phyloP scores from a whole-genome alignment of 2,113 vertebrate genomes.

The Daubentonia madagascariensis region DNA sequence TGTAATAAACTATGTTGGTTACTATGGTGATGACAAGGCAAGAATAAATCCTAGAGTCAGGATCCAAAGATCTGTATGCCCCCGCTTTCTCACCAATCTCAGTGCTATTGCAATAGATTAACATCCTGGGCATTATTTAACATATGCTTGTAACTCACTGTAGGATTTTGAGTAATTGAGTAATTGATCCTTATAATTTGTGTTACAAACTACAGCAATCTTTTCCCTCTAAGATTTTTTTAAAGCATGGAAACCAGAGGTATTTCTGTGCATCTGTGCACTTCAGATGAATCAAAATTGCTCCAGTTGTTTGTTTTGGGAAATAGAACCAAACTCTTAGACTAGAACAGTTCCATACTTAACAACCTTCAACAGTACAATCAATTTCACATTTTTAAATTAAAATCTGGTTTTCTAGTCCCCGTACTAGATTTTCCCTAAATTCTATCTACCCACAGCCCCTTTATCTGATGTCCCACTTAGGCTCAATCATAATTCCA shows the following conservation, averaged over 20 bases:
- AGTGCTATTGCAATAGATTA: not conserved
- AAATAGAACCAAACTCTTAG: not conserved
- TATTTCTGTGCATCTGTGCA: not conserved
- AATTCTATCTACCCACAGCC: not conserved
- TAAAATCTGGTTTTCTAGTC: not conserved
- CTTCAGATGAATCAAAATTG: not conserved
- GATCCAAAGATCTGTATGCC: not conserved
- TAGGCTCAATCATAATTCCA: not conserved
- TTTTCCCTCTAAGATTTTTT: not conserved
- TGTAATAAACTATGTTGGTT: not conserved
- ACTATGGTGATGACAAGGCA: not conserved
- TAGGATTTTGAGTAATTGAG: not conserved
- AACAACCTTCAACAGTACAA: not conserved
- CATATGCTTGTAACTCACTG: not conserved
- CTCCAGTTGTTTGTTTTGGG: not conserved
- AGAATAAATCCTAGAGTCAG: not conserved
- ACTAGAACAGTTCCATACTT: not conserved
- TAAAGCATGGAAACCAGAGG: not conserved
- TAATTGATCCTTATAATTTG: not conserved
- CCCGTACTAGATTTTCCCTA: not conserved
- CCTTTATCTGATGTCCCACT: not conserved
- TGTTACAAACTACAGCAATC: not conserved
- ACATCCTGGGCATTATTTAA: not conserved
- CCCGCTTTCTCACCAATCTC: not conserved
- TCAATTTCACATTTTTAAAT: slow-evolving; percentile 12